phyloP scores from a whole-genome alignment of 1,140 invertebrate species.

The Bombus ignitus region DNA sequence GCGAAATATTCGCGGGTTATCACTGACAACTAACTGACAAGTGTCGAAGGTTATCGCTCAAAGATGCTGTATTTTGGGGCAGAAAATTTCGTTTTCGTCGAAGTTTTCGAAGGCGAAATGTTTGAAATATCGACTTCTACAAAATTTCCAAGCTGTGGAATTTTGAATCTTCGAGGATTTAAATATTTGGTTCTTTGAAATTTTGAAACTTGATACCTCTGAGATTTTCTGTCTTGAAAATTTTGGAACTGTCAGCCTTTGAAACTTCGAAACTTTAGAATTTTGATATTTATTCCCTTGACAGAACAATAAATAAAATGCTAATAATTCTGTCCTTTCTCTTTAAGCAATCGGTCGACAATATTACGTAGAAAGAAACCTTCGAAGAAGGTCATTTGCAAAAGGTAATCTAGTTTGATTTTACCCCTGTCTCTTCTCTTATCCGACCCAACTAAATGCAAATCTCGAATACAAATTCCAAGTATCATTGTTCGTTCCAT shows the following conservation, averaged over 20 bases:
- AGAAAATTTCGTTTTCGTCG: neutral
- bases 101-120: neutral
- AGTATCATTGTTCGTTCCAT: neutral
- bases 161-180: neutral
- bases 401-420: neutral
- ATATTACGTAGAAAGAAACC: neutral
- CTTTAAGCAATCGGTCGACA: neutral
- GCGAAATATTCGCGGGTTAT: too few relatives aligned
- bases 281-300: too few relatives aligned
- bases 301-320: too few relatives aligned
- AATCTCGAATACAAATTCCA: neutral
- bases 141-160: neutral
- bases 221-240: neutral
- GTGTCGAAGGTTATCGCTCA: neutral
- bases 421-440: neutral
- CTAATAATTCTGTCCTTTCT: neutral
- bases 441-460: neutral
- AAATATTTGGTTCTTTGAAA: neutral
- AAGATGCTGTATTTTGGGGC: too few relatives aligned
- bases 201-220: neutral
- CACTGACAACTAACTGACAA: neutral
- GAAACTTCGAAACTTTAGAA: neutral
- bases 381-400: neutral
- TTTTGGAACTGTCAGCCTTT: neutral
- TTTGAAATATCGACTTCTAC: neutral